These are phyloP conservation scores for Smutsia temminckii DNA, from an alignment of 2,797 vertebrate genomes.

Conservation along the genomic window DNA sequence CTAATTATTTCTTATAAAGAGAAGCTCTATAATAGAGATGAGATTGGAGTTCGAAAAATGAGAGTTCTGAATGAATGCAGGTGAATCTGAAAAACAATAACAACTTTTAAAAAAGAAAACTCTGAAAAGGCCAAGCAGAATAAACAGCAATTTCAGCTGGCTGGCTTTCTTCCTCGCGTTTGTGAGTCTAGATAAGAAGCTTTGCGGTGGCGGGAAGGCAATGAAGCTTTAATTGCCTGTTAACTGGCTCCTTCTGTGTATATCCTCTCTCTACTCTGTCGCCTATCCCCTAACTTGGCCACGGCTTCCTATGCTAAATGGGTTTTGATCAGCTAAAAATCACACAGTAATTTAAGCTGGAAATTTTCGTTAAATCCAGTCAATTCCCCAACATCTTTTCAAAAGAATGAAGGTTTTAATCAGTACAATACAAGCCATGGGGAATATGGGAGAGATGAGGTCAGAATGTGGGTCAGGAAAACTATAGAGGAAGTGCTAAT, in stretches of 20 bases:
- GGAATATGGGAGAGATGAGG: constrained; percentile 78
- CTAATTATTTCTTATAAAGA: constrained; percentile 47
- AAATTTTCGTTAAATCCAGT: constrained; percentile 69
- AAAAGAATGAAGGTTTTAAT: constrained; percentile 76
- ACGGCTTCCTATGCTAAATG: constrained; percentile 9
- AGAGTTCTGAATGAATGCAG: not conserved
- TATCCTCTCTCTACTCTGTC: not conserved
- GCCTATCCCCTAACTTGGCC: constrained; percentile 42
- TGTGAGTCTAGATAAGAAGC: constrained; percentile 65
- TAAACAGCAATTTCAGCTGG: constrained; percentile 1
- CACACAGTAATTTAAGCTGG: constrained; percentile 77
- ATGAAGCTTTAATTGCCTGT: constrained; percentile 71
- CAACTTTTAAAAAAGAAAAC: not conserved
- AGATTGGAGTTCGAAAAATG: not conserved
- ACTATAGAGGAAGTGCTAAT: constrained; percentile 80
- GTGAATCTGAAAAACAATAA: not conserved
- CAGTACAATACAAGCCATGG: constrained; percentile 73
- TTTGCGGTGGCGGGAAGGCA: constrained; percentile 52
- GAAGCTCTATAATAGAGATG: not conserved
- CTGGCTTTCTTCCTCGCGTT: constrained; percentile 52
- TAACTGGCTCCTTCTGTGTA: constrained; percentile 56
- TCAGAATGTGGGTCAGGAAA: constrained; percentile 83
- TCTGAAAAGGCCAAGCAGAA: not conserved
- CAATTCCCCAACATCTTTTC: constrained; percentile 73
- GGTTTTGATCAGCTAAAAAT: constrained; percentile 75